These are phyloP conservation scores for Thymelicus acteon DNA, from an alignment of 2,888 invertebrate species.

Conservation along the genomic window DNA sequence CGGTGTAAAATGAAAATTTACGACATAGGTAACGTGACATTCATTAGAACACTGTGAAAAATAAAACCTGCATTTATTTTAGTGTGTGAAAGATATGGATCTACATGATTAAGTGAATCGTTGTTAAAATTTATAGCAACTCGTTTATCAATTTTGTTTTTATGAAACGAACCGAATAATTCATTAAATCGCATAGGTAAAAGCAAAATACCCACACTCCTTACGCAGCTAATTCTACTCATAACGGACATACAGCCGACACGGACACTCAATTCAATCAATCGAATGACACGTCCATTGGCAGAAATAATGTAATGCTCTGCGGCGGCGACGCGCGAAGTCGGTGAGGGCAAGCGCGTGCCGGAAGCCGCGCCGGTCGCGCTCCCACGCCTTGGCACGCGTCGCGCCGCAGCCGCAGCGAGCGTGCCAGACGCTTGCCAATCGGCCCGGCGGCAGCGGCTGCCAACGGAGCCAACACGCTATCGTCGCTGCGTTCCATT, in stretches of 20 bases:
- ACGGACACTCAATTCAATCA: slow-evolving; percentile 18
- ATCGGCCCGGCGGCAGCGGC: not conserved
- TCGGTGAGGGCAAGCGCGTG: slow-evolving; percentile 20
- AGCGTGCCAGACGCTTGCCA: slow-evolving; percentile 22
- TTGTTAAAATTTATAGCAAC: no score
- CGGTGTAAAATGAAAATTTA: no score
- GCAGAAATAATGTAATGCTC: slow-evolving; percentile 13
- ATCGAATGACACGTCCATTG: slow-evolving; percentile 18
- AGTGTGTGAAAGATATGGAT: no score
- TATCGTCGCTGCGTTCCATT: slow-evolving; percentile 24
- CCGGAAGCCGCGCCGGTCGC: slow-evolving; percentile 25
- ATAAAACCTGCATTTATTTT: no score
- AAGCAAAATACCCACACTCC: not conserved
- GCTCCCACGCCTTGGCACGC: slow-evolving; percentile 36
- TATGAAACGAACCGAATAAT: no score
- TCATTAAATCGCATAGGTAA: no score
- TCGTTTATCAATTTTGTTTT: no score
- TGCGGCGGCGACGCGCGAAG: not conserved
- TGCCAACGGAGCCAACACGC: slow-evolving; percentile 15
- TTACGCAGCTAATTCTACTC: no score
- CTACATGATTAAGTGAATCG: no score
- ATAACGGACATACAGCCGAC: not conserved
- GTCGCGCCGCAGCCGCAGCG: slow-evolving; percentile 18
- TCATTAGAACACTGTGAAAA: no score
- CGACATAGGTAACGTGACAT: no score